Evolutionary conservation across 1,140 invertebrate genomes (phyloP), one percentile per base, ranked within the genome.

Genomic region (Ceratina calcarata): DNA sequence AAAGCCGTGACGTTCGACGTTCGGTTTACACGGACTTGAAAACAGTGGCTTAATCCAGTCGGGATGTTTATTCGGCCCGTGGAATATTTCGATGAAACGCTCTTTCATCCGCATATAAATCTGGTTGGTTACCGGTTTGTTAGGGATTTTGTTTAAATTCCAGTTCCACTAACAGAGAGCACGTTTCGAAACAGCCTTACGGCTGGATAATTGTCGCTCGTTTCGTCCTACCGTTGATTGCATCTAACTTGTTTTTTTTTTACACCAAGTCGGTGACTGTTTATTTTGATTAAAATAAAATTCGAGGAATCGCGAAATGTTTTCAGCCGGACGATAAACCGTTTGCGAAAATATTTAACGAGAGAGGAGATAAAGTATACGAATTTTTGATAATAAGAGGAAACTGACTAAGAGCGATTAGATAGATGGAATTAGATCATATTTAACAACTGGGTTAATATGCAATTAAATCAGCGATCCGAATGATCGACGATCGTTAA

Each of bases 61-160:
- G 68, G 27, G 37, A 70, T 70, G 68, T 70, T 70, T 70, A 70
- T 70, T 18, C 27, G 12, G 37, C 37, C 24, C 27, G 68, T 10
- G 70, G 32, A 72, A 61, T 72, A 49, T 61, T 72, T 49, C 70
- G 58, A 72, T 72, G 55, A 37, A 72, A 72, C n/a, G n/a, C 49
- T 75, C 51, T 64, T 66, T 66, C 32, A 22, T 20, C 16, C 27
- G 45, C 55, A 75, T 65, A 32, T 70, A 45, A 45, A 45, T 45
- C 45, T 73, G 45, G 18, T 37, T 45, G 22, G 58, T 49, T 32
- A 55, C 53, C n/a, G 53, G 27, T 76, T 68, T 58, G 51, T 49
- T 58, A 58, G 53, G 20, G 53, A 68, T 67, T 76, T 51, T 13
- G 49, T 55, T 55, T n/a, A 16, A 76, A 66, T 55, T 37, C 61